A percentile compares a stretch with the other conserved stretches of the same genome.
These are phyloP conservation scores for Pyrocoelia pectoralis DNA, from an alignment of 2,888 invertebrate species.

Conservation along the genomic window DNA sequence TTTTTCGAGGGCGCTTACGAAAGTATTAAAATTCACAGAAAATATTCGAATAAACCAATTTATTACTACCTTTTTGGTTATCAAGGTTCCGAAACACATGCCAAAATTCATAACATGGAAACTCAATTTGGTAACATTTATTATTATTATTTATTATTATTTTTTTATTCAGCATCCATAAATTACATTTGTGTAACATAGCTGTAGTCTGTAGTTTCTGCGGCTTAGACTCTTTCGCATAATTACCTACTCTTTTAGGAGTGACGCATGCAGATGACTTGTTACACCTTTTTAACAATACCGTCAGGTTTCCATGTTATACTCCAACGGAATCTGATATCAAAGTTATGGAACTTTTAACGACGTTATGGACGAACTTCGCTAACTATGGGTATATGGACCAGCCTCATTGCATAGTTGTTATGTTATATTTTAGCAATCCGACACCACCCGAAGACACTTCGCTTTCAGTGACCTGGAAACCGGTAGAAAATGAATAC, in stretches of 20 bases:
- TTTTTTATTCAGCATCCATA: too few relatives aligned
- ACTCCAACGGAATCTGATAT: background rate
- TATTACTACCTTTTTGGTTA: background rate
- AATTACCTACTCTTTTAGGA: too few relatives aligned
- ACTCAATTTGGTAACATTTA: background rate
- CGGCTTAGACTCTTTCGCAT: too few relatives aligned
- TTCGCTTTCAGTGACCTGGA: too few relatives aligned
- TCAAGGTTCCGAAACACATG: background rate
- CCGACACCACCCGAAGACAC: too few relatives aligned
- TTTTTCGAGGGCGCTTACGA: background rate
- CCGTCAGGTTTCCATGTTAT: background rate
- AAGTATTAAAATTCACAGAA: background rate
- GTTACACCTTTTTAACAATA: background rate
- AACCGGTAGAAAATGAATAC: too few relatives aligned
- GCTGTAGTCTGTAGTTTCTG: too few relatives aligned
- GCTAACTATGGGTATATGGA: background rate
- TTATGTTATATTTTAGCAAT: too few relatives aligned
- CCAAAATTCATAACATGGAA: background rate
- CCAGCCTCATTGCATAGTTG: too few relatives aligned
- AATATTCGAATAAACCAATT: background rate
- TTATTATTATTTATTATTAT: background rate
- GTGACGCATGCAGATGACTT: background rate
- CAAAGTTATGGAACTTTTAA: background rate
- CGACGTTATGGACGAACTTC: background rate
- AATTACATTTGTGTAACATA: too few relatives aligned